Evolutionary conservation across 2,888 invertebrate species (phyloP).

Genomic region (Trilocha varians): DNA sequence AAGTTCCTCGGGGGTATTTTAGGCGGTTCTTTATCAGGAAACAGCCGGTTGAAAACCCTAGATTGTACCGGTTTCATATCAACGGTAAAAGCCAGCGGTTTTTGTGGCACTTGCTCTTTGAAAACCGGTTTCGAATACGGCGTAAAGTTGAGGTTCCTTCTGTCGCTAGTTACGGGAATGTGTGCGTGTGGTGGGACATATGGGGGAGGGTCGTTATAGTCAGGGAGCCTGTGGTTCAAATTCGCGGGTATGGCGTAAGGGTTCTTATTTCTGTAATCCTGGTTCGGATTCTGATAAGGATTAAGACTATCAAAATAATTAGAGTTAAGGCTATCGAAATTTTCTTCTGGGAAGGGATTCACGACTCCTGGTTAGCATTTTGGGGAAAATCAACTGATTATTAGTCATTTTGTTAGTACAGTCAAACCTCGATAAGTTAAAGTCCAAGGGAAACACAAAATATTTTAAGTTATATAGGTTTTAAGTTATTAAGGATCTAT

Average conservation of each 20-base stretch:
- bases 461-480: neutral
- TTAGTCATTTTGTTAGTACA: constrained; percentile 18
- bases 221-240: constrained; percentile 55
- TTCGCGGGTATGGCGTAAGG: constrained; percentile 70
- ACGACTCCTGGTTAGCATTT: constrained; percentile 55
- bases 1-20: constrained; percentile 53
- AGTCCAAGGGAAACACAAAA: no score
- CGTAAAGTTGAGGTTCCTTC: constrained; percentile 30
- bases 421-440: no score
- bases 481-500: no score
- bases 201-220: constrained; percentile 43
- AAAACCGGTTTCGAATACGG: constrained; percentile 43
- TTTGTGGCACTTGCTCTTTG: constrained; percentile 46
- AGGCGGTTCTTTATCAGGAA: constrained; percentile 45
- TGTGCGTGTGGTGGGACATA: constrained; percentile 65
- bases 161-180: constrained; percentile 27
- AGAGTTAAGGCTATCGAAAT: constrained; percentile 53
- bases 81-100: constrained; percentile 46
- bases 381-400: constrained; percentile 24
- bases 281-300: constrained; percentile 36
- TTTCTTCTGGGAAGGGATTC: constrained; percentile 46
- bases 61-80: constrained; percentile 50
- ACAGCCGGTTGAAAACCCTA: constrained; percentile 61
- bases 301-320: constrained; percentile 64
- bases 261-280: constrained; percentile 59